Conservation (phyloP, 2,113 vertebrate genomes). For the Amphiprion ocellaris region DNA sequence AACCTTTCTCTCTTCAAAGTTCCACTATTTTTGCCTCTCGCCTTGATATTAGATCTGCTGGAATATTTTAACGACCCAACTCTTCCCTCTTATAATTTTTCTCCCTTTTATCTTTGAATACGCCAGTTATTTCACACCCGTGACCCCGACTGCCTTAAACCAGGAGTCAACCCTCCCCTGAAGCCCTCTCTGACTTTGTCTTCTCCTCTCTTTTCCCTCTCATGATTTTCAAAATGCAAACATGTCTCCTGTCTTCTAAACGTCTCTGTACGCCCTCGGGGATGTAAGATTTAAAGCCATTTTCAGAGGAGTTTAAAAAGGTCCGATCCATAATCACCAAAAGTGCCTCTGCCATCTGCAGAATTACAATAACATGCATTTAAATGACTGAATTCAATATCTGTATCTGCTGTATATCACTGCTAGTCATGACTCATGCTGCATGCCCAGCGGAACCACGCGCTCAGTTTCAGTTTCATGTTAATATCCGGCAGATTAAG, state of each 20-base stretch:
- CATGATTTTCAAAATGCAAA: conserved; percentile 53
- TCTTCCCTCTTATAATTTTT: conserved; percentile 32
- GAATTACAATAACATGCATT: conserved; percentile 68
- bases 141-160: conserved; percentile 42
- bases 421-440: conserved; percentile 58
- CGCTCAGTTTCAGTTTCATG: conserved; percentile 45
- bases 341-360: conserved; percentile 56
- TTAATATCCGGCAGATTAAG: conserved; percentile 57
- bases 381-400: conserved; percentile 57
- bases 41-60: conserved; percentile 33
- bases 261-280: conserved; percentile 5
- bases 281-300: conserved; percentile 38
- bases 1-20: conserved; percentile 15
- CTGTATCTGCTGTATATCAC: conserved; percentile 53
- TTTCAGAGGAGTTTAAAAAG: conserved; percentile 58
- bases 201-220: conserved; percentile 36
- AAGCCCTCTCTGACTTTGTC: conserved; percentile 56
- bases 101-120: conserved; percentile 36
- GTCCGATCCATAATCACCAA: conserved; percentile 65
- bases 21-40: conserved; percentile 16
- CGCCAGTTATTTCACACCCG: conserved; percentile 24
- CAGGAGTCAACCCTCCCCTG: conserved; percentile 44
- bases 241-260: conserved; percentile 40
- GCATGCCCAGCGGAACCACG: conserved; percentile 1
- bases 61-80: conserved; percentile 37